Evolutionary conservation across 2,797 vertebrate genomes (phyloP).

Genomic region (Eleutherodactylus coqui): DNA sequence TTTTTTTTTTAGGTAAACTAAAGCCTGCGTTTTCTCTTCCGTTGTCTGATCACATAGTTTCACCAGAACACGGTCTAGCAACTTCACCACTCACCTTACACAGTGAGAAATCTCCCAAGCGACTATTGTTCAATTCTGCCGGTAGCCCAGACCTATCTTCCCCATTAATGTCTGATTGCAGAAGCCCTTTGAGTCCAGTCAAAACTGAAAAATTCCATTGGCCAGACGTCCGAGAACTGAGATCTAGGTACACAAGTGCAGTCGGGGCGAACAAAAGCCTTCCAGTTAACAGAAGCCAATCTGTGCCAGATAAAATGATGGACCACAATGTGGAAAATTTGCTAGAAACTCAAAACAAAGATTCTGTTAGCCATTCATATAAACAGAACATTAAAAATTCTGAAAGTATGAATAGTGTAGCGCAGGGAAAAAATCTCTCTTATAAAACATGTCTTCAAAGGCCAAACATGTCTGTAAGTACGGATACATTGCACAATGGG

Average conservation of each 20-base stretch:
- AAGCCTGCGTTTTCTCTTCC: conserved; percentile 72
- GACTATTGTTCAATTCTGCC: conserved; percentile 59
- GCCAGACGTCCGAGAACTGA: conserved; percentile 89
- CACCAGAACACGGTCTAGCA: conserved; percentile 69
- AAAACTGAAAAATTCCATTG: conserved; percentile 82
- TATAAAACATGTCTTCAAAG: conserved; percentile 67
- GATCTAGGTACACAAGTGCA: conserved; percentile 80
- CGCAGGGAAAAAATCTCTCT: conserved; percentile 7
- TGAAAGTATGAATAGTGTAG: conserved; percentile 63
- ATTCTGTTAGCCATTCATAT: conserved; percentile 65
- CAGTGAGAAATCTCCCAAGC: conserved; percentile 65
- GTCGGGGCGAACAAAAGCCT: conserved; percentile 3
- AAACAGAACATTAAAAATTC: conserved; percentile 58
- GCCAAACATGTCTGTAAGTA: conserved; percentile 64
- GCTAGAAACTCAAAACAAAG: conserved; percentile 19
- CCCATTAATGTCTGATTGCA: conserved; percentile 58
- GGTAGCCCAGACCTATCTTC: conserved; percentile 70
- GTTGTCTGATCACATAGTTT: conserved; percentile 69
- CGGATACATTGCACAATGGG: conserved; percentile 46
- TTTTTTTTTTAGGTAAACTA: conserved; percentile 73
- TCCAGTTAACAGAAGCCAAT: conserved; percentile 73
- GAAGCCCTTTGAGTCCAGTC: conserved; percentile 78
- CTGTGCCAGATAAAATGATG: conserved; percentile 74
- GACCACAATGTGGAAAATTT: conserved; percentile 63
- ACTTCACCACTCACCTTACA: background rate